A percentile compares a stretch with the other conserved stretches of the same genome.
These are phyloP conservation scores for Pteronotus mesoamericanus DNA, from an alignment of 2,797 vertebrate species.

Conservation along the genomic window DNA sequence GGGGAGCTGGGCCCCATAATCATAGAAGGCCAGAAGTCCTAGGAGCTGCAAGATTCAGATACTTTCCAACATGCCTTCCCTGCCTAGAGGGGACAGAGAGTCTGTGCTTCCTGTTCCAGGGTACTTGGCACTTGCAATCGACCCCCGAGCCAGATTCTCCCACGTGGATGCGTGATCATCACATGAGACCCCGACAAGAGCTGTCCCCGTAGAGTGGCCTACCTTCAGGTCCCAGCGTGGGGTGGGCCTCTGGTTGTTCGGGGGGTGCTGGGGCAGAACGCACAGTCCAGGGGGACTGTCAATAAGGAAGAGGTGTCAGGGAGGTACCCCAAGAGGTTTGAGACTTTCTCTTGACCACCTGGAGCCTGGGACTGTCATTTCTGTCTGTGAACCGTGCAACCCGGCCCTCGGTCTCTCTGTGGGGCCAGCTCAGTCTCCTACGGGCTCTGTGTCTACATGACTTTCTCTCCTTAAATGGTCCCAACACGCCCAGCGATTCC, in stretches of 20 bases:
- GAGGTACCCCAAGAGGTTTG: not conserved
- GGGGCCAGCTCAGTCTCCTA: too few species aligned
- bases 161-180: not conserved
- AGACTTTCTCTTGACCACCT: too few species aligned
- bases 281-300: too few species aligned
- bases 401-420: not conserved
- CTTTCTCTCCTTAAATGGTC: not conserved
- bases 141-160: not conserved
- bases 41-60: accelerated
- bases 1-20: not conserved
- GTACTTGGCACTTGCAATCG: not conserved
- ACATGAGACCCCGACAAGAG: too few species aligned
- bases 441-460: not conserved
- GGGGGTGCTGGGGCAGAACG: not conserved
- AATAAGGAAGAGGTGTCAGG: too few species aligned
- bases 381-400: not conserved
- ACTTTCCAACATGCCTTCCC: accelerated
- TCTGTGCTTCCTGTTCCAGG: accelerated
- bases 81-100: accelerated
- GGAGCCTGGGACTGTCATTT: not conserved
- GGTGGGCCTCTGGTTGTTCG: too few species aligned
- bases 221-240: accelerated
- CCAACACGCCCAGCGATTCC: not conserved
- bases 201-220: too few species aligned
- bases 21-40: accelerated